These are phyloP conservation scores for Lasiommata megera DNA, from an alignment of 2,888 invertebrate genomes.

Conservation along the genomic window DNA sequence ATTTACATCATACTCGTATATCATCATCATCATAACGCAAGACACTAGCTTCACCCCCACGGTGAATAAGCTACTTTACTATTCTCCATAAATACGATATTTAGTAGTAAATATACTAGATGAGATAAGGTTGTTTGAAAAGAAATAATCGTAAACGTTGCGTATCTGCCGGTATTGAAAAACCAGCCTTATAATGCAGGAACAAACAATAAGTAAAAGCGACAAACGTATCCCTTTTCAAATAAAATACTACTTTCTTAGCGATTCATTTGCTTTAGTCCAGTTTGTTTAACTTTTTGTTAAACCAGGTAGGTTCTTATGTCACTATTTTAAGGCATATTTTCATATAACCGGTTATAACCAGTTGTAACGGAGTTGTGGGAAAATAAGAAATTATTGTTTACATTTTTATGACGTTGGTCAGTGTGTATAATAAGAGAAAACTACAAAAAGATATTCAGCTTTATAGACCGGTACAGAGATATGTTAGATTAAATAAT, in stretches of 20 bases:
- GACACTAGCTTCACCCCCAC: no score
- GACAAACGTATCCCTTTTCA: slow-evolving; percentile 44
- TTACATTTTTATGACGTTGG: neutral
- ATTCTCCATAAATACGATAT: no score
- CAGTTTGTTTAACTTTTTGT: slow-evolving; percentile 40
- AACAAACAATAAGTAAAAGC: slow-evolving; percentile 40
- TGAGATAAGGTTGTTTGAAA: no score
- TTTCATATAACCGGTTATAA: neutral
- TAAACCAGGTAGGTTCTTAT: slow-evolving; percentile 27
- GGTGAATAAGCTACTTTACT: no score
- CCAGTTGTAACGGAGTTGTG: neutral
- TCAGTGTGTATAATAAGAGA: no score
- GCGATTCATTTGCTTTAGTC: slow-evolving; percentile 52
- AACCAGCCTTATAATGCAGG: slow-evolving; percentile 27
- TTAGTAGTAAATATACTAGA: no score
- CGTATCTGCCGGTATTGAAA: neutral
- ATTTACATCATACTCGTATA: no score
- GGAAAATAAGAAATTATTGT: neutral
- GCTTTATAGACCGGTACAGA: neutral
- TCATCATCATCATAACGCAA: no score
- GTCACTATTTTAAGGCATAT: slow-evolving; percentile 21
- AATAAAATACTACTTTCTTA: slow-evolving; percentile 50
- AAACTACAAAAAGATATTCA: neutral
- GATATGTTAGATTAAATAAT: no score
- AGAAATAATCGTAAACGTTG: neutral